Base-by-base conservation (phyloP, 2,797 vertebrate genomes). In the Schizothorax lantsangensis region DNA sequence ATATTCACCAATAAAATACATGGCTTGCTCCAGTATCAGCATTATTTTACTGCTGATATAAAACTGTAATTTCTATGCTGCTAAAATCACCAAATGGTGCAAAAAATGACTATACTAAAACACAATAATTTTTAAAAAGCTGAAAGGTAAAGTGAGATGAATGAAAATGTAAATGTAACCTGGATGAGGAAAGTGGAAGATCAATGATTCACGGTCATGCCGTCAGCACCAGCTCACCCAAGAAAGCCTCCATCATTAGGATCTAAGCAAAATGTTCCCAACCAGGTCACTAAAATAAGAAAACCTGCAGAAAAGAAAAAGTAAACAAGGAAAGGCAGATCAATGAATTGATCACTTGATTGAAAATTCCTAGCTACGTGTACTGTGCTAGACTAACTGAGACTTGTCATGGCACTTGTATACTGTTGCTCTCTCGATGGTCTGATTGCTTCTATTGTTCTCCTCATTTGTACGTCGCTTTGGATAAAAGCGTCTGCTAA, bases 211-310 rank as follows among this genome's bases (percentile, higher is more conserved):
- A 93, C 3, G 96, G 96, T 14, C 36, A 87, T 0, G 95, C 93
- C 0, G 96, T 97, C 59, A 98, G 95, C 64, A 95, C 91, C 87
- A 99, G 94, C 88, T 99, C 97, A 68, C 96, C 97, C 47, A 91
- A 93, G 91, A 95, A 96, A 52, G 96, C 97, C 93, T 99, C 97
- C 0, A 93, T 94, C 94, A 98, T 93, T 90, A 99, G 94, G 91
- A 98, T 98, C 93, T 95, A 84, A 97, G 93, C 89, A 98, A 93
- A 89, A 99, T 85, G 6, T 91, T 91, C 88, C 98, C 96, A 84
- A 91, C 88, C 43, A 97, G 86, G 88, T 93, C 94, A 90, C 91
- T 86, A 87, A 96, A 93, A 47, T 93, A 93, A 0, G 92, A 92
- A 23, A 95, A 92, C 92, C 96, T 97, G 64, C n/a, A 85, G 72